Conservation (phyloP, 2,113 vertebrate species). For the Puntigrus tetrazona region DNA sequence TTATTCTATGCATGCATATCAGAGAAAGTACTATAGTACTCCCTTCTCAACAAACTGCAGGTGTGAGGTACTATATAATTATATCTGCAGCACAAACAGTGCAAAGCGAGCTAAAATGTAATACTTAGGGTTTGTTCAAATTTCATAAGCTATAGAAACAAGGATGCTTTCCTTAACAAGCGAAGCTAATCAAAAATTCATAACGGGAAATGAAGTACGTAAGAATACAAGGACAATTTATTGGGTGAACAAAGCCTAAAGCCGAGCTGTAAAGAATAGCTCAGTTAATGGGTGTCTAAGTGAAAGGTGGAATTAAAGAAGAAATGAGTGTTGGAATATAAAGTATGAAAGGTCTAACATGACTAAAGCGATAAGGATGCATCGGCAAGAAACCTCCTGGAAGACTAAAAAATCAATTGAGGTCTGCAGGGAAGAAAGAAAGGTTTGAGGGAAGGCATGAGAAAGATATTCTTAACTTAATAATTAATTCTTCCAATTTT, state of each 20-base stretch:
- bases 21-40: neutral
- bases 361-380: neutral
- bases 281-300: neutral
- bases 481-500: constrained; percentile 8
- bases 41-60: neutral
- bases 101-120: neutral
- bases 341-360: neutral
- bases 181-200: neutral
- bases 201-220: neutral
- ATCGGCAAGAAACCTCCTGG: neutral
- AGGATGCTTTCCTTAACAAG: neutral
- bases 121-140: neutral
- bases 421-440: neutral
- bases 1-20: too few relatives aligned
- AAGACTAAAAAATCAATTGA: neutral
- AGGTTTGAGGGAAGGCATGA: neutral
- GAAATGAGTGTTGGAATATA: neutral
- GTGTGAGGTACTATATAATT: neutral
- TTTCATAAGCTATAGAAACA: neutral
- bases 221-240: neutral
- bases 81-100: neutral
- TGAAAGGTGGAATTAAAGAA: neutral
- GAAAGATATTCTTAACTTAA: neutral
- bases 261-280: neutral
- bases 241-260: neutral